Evolutionary conservation across 2,797 vertebrate species (phyloP), one percentile per base, ranked within the genome.

Genomic region (Phoxinus dragarum): DNA sequence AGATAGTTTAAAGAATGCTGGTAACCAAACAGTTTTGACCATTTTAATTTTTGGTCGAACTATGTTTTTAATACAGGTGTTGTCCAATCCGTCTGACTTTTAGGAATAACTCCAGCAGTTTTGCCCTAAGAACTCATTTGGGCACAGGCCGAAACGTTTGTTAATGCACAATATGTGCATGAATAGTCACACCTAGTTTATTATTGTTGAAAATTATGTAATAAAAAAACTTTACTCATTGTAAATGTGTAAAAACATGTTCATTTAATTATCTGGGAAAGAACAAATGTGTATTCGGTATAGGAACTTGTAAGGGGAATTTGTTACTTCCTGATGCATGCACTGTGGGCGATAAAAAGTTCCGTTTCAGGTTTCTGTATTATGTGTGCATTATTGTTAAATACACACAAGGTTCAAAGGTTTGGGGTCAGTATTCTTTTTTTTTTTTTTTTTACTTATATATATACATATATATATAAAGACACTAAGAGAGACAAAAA

Each of bases 271-370:
- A 54, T 64, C 31, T 67, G 34, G 36, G 61, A 14, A 84, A 67
- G 40, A 75, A 84, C 16, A 64, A 83, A 44, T 64, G 14, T 2
- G 5, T 36, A 23, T 64, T 64, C 4, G 0, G 6, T 71, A 11
- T 40, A 49, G 74, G 74, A 78, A 82, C 54, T 67, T 79, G 49
- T 19, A 47, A 59, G 21, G 31, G 44, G 27, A 80, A 81, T 68
- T 76, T 75, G 47, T 81, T 52, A 80, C 69, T 75, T 80, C 75
- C 72, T 61, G 47, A 36, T 61, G 34, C 64, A 73, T 59, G 49
- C 36, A 19, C 36, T 74, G 34, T 83, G 67, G n/a, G 56, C 21
- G 2, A 83, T 72, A 52, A 11, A n/a, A 34, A 67, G 42, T 23
- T n/a, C 38, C 16, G 6, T 10, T 81, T 76, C 59, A 31, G 17